Evolutionary conservation across 2,797 vertebrate genomes (phyloP), one percentile per base, ranked within the genome.

Genomic region (Pantherophis vulpinus): DNA sequence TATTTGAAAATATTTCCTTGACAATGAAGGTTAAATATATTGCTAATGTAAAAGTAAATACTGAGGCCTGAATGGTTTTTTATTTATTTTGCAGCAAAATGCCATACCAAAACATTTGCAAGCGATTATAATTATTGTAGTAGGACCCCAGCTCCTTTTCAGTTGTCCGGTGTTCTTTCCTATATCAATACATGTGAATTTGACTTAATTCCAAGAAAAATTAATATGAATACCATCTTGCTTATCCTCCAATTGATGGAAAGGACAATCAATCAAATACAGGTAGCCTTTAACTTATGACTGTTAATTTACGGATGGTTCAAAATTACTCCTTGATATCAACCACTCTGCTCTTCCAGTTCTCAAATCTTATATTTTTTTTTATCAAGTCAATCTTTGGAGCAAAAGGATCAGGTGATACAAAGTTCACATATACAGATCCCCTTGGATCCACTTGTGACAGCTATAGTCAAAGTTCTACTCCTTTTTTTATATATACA

Each of bases 31-130:
- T 60, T 27, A 87, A 25, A 74, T 74, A 92, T 89, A 29, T 27
- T 89, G 29, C 55, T 88, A 88, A 93, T 95, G 96, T 94, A 94
- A 94, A 95, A 96, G 94, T 93, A 90, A 89, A 61, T 61, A 18
- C 89, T 95, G 93, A 93, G 91, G 87, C 93, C 94, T 93, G n/a
- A 89, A 91, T 60, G 95, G 95, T 94, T 93, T 95, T 97, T 32
- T 3, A 18, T 32, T 70, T 95, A 97, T 94, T 97, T 94, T 93
- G 70, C 70, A 93, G 89, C 93, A 94, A 95, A 92, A 97, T 95
- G 94, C 92, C 94, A 92, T 91, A 94, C 94, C 88, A 93, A 95
- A 94, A 87, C 92, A 92, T 91, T 94, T 93, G 89, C 25, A 54
- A n/a, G 90, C 74, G 2, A 29, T 93, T 37, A 88, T 55, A 96